Conservation (phyloP, 1,140 invertebrate species). For the Ephestia elutella region DNA sequence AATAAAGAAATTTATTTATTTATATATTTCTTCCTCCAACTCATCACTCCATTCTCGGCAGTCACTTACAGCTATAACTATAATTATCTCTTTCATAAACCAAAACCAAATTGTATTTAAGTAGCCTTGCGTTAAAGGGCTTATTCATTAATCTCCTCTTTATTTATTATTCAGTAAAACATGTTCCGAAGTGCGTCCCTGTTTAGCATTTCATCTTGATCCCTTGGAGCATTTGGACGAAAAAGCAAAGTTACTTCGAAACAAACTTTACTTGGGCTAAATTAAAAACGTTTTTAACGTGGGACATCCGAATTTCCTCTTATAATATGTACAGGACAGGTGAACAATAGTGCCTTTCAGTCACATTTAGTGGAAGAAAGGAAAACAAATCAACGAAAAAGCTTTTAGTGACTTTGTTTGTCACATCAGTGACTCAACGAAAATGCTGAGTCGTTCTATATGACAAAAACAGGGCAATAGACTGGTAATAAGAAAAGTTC, state of each 20-base stretch:
- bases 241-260: constrained; percentile 2
- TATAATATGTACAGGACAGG: background rate
- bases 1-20: too few species aligned
- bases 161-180: constrained; percentile 5
- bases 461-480: background rate
- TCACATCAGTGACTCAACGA: background rate
- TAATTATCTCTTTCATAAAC: background rate
- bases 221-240: background rate
- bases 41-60: too few species aligned
- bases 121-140: background rate
- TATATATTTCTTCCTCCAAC: too few species aligned
- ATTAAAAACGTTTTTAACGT: background rate
- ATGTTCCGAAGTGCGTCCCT: constrained; percentile 3
- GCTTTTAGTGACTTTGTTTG: background rate
- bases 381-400: constrained; percentile 2
- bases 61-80: background rate
- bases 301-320: background rate
- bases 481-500: background rate
- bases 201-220: constrained; percentile 5
- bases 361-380: constrained; percentile 2
- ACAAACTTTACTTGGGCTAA: background rate
- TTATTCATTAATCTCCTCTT: constrained; percentile 4
- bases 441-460: background rate
- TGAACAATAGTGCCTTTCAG: constrained; percentile 1
- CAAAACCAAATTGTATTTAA: background rate